Base-by-base conservation (phyloP, 1,140 invertebrate genomes). In the Helicoverpa zea region DNA sequence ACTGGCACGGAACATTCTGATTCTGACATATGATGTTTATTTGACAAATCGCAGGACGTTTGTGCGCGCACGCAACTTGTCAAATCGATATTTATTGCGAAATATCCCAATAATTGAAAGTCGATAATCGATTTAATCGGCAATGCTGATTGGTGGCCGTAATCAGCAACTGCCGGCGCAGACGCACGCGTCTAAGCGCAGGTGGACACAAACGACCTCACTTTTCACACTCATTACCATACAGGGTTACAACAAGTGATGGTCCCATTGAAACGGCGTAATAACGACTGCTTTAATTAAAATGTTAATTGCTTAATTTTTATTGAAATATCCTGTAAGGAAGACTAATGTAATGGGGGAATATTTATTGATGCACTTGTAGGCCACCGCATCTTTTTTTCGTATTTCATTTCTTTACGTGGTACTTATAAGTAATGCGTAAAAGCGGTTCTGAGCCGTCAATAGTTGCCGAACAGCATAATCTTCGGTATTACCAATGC, bases 121-220 rank as follows among this genome's bases (percentile, higher is more conserved):
- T 82, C 75, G 61, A 79, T 82, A 79, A 79, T 82, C 68, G 68
- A 64, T 64, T 73, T 59, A 61, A 81, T 81, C 52, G 49, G 30
- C 61, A 5, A 52, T 72, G 13, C 52, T 59, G 61, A 72, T 63
- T 61, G 54, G 49, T 72, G 47, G 58, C 63, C 63, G 63, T 68
- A 68, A 79, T 68, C 78, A 72, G 35, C 47, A 59, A 73, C 10
- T 18, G 77, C 30, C 77, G 35, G 43, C 58, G 66, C 78, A 52
- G 47, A 18, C 66, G 66, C 54, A 79, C 64, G 64, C 29, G 49
- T 30, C 63, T 79, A 47, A 61, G 78, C 54, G 68, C 78, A 79
- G 78, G 78, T 79, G 78, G 58, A 72, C 68, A 51, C n/a, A 51
- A 72, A 51, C 29, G 80, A 76, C 80, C 80, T 76, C 73, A 81